A percentile compares a stretch with the other conserved stretches of the same genome.
phyloP scores from a whole-genome alignment of 2,888 invertebrate genomes.

The Crossocerus cetratus region DNA sequence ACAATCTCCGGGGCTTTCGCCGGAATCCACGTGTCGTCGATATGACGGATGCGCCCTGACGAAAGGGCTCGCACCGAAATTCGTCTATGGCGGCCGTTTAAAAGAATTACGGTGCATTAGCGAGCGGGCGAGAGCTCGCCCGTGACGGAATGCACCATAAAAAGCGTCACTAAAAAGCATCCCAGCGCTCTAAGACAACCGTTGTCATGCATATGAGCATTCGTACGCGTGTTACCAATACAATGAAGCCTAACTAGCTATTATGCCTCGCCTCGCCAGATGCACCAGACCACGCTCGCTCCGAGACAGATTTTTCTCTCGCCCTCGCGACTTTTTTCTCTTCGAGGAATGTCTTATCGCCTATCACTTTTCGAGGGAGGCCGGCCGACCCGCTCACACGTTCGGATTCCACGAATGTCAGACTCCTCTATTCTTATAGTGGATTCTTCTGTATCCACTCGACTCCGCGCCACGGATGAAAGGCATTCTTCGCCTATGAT shows the following conservation, averaged over 20 bases:
- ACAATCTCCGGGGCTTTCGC: constrained; percentile 21
- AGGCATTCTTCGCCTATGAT: no score
- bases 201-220: constrained; percentile 69
- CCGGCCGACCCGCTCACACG: not conserved
- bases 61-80: constrained; percentile 48
- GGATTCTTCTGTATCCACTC: not conserved
- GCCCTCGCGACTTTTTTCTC: not conserved
- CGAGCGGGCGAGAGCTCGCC: constrained; percentile 25
- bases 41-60: constrained; percentile 67
- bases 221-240: constrained; percentile 64
- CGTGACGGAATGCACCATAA: constrained; percentile 58
- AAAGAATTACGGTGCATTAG: constrained; percentile 56
- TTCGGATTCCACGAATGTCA: not conserved
- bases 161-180: constrained; percentile 67
- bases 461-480: not conserved
- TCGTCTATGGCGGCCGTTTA: constrained; percentile 49
- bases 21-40: constrained; percentile 41
- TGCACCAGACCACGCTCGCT: constrained; percentile 46
- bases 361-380: constrained; percentile 8
- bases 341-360: not conserved
- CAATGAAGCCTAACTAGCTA: constrained; percentile 74
- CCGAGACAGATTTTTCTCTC: constrained; percentile 45
- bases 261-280: constrained; percentile 60
- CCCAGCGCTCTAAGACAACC: constrained; percentile 59
- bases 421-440: not conserved